phyloP scores from a whole-genome alignment of 2,797 vertebrate species.

The Chelonia mydas region DNA sequence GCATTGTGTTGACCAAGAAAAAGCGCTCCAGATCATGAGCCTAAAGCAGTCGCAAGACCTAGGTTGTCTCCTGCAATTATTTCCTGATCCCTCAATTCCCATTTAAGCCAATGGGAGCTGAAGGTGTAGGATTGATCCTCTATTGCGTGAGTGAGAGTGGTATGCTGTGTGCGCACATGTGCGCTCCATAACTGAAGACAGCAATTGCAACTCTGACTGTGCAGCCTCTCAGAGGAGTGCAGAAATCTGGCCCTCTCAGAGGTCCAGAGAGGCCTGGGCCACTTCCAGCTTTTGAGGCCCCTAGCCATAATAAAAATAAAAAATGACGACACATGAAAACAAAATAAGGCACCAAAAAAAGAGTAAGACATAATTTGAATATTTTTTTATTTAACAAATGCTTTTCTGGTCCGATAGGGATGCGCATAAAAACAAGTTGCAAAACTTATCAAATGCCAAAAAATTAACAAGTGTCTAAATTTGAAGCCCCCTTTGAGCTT shows the following conservation, averaged over 20 bases:
- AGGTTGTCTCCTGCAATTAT: background rate
- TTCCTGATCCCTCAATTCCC: background rate
- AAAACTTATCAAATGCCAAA: no score
- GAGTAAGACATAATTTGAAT: no score
- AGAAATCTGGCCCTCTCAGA: background rate
- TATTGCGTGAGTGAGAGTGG: background rate
- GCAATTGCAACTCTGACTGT: background rate
- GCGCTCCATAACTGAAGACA: background rate
- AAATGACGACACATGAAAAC: no score
- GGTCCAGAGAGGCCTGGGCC: no score
- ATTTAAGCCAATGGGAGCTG: background rate
- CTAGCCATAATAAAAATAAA: no score
- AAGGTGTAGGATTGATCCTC: background rate
- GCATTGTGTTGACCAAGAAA: background rate
- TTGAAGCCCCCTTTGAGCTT: no score
- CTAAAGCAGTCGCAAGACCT: background rate
- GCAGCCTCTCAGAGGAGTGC: background rate
- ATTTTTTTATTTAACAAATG: no score
- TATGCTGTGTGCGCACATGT: background rate
- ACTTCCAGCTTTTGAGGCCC: no score
- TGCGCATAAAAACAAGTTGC: no score
- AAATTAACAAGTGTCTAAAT: no score
- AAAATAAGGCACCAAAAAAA: no score
- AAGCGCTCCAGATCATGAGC: background rate
- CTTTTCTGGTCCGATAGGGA: no score